Evolutionary conservation across 2,113 vertebrate genomes (phyloP).

Genomic region (Entosphenus tridentatus): DNA sequence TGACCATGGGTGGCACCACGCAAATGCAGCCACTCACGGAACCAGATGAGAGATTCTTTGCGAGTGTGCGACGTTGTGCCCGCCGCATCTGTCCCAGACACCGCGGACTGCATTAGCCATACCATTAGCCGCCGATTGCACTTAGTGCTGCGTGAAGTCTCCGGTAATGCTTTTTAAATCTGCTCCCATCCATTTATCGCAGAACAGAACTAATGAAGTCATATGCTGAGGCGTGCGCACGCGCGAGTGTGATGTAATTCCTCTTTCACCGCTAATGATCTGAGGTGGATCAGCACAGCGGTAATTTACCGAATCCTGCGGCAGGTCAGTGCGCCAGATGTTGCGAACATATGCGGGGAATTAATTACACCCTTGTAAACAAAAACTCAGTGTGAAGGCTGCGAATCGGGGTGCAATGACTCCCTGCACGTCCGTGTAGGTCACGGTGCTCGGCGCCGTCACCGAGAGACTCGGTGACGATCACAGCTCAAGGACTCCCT

Average conservation of each 20-base stretch:
- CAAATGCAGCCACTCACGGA: too few species aligned
- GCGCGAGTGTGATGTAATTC: not conserved
- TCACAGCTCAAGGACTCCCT: not conserved
- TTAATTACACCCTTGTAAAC: constrained; percentile 99
- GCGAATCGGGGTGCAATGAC: not conserved
- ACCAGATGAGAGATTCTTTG: too few species aligned
- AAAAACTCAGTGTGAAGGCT: constrained; percentile 46
- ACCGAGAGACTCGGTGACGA: not conserved
- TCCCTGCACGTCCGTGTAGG: not conserved
- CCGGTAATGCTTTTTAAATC: not conserved
- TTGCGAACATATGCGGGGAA: constrained; percentile 99
- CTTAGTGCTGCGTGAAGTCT: not conserved
- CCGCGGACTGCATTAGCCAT: constrained; percentile 3
- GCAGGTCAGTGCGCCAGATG: constrained; percentile 98
- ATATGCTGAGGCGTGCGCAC: not conserved
- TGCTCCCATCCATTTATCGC: constrained; percentile 3
- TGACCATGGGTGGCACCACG: not conserved
- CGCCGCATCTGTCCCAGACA: not conserved
- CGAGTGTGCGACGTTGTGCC: too few species aligned
- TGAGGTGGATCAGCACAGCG: constrained; percentile 56
- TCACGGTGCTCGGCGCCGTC: not conserved
- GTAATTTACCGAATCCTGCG: constrained; percentile 61
- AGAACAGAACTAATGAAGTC: constrained; percentile 6
- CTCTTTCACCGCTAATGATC: constrained; percentile 50
- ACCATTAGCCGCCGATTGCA: constrained; percentile 3